These are phyloP conservation scores for Dysdera silvatica DNA, from an alignment of 1,140 invertebrate genomes.

Conservation along the genomic window DNA sequence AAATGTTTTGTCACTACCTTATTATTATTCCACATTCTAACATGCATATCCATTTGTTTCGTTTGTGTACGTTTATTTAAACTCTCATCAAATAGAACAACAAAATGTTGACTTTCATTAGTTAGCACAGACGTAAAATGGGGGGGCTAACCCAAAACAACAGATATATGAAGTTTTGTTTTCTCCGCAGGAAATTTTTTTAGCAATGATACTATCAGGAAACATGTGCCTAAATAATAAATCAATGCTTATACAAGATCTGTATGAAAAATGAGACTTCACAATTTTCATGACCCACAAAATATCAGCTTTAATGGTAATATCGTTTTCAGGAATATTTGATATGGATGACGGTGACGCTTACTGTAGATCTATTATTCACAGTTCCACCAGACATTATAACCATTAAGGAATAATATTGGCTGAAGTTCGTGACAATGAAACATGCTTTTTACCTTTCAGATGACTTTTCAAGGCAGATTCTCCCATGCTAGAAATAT, in stretches of 20 bases:
- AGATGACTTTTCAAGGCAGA: too few relatives aligned
- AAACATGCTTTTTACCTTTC: too few relatives aligned
- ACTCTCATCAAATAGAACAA: neutral
- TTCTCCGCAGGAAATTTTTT: neutral
- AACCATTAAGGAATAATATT: too few relatives aligned
- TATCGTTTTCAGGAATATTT: too few relatives aligned
- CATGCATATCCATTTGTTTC: neutral
- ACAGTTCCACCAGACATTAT: too few relatives aligned
- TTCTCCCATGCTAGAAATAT: too few relatives aligned
- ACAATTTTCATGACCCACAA: neutral
- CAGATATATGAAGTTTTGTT: neutral
- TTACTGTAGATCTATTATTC: too few relatives aligned
- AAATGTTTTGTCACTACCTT: neutral
- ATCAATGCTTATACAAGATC: neutral
- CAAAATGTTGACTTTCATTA: neutral
- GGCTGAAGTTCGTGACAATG: too few relatives aligned
- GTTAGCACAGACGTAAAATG: too few relatives aligned
- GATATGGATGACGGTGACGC: too few relatives aligned
- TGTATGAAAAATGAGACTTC: neutral
- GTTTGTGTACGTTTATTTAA: neutral
- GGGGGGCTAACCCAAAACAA: neutral
- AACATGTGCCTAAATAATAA: neutral
- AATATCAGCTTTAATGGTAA: conserved; percentile 1
- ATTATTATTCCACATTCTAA: neutral
- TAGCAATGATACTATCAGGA: neutral